Base-by-base conservation (phyloP, 2,113 vertebrate genomes). In the Cyrtonyx montezumae region DNA sequence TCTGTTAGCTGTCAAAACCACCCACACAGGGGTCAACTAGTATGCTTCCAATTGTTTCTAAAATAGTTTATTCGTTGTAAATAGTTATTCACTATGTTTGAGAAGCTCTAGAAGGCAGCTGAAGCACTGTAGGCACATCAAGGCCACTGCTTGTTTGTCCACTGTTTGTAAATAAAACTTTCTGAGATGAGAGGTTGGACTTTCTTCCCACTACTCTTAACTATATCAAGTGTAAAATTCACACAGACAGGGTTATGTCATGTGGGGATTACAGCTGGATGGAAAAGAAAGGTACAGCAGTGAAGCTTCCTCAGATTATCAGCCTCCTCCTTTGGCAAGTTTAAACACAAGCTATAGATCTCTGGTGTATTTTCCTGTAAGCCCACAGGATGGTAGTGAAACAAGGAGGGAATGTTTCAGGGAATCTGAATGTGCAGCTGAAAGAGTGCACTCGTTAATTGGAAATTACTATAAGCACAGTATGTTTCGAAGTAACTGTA, bases 401-500 rank as follows among this genome's bases (percentile, higher is more conserved):
- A 40, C 40, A 12, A 40, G 40, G 40, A 40, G 40, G 40, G 12
- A 40, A 40, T 40, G 40, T 62, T 84, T 58, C 7, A 43, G 34
- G 20, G 10, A 75, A n/a, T 70, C 28, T 84, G 69, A 75, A 69
- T 22, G 3, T 28, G 22, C 8, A 79, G 26, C 37, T 91, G 49
- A n/a, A 79, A 67, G 32, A 62, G 42, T 67, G 19, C 69, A 37
- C 18, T 93, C n/a, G 46, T 80, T 78, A 75, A 34, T 13, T 19
- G 70, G 14, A 8, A 71, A 8, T 11, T 62, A 78, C 46, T 32
- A 42, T 26, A 62, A 51, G 21, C 34, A 53, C 36, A n/a, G n/a
- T 42, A 53, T 49, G 8, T 70, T 82, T 74, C 12, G 67, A 92
- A 89, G 58, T 63, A 13, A 59, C 71, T 83, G 26, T 87, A 80